Evolutionary conservation across 2,113 vertebrate genomes (phyloP), one percentile per base, ranked within the genome.

Genomic region (Lontra canadensis): DNA sequence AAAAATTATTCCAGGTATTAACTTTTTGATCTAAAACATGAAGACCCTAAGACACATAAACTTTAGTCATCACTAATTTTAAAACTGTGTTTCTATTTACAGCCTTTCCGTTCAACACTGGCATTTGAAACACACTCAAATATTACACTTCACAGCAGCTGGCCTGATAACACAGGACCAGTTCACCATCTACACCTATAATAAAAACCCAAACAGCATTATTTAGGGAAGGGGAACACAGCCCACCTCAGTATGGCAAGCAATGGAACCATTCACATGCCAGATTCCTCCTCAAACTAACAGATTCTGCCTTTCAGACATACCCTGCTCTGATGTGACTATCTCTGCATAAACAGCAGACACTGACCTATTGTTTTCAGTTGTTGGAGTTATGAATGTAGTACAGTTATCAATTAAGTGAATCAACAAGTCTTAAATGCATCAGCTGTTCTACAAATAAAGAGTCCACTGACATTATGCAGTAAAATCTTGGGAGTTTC

Each of bases 391-490:
- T 94, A 88, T 57, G 96, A 96, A 89, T 65, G 44, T 57, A 44
- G 82, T 34, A 47, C 96, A 96, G 95, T 90, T 97, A 83, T 88
- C 97, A 96, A 98, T 71, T 61, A 96, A 97, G 52, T 57, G 83
- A 97, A 95, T 20, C 96, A 95, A 90, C 83, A 97, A 97, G 71
- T 61, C 55, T 93, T 91, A 89, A 49, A 42, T 4, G 57, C 93
- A 95, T 97, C 98, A 95, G 98, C 96, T 97, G 95, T 96, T 97
- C 67, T 2, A 94, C 80, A 95, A 94, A 95, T 79, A 97, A 97
- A 93, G 1, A 98, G 80, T 78, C 71, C 94, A 63, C 0, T 84
- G 94, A 87, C 97, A 96, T 74, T 1, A 96, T 0, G 26, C 0
- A 97, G 88, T 84, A 88, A 91, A 96, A 98, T 88, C 81, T 76